Conservation (phyloP, 2,113 vertebrate species). For the Aegotheles bennettii region DNA sequence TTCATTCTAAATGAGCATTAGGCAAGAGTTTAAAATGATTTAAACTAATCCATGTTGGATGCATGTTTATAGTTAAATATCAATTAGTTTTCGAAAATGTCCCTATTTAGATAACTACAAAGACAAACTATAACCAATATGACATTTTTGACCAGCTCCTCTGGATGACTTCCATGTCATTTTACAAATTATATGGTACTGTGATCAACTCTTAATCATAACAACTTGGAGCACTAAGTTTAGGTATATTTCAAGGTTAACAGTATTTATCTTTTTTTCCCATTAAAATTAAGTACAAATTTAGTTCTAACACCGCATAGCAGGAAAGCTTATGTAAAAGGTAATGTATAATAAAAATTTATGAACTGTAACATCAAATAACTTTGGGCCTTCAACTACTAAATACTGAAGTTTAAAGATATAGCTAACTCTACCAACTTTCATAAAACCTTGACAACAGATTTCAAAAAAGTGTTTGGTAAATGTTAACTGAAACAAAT, state of each 20-base stretch:
- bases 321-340: fast-evolving
- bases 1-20: neutral
- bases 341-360: neutral
- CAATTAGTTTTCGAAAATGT: neutral
- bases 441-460: neutral
- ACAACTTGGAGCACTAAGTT: neutral
- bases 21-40: neutral
- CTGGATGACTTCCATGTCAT: neutral
- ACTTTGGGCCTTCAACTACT: neutral
- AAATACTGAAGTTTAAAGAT: neutral
- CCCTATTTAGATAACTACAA: neutral
- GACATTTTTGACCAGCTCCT: neutral
- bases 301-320: neutral
- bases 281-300: neutral
- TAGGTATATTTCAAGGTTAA: neutral
- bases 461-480: neutral
- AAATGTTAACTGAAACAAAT: neutral
- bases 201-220: neutral
- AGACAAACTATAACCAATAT: neutral
- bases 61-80: neutral
- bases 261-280: neutral
- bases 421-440: neutral
- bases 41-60: neutral
- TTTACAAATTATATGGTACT: neutral
- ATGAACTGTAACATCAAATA: neutral